Evolutionary conservation across 2,888 invertebrate species (phyloP), one percentile per base, ranked within the genome.

Genomic region (Pristionchus fissidentatus): DNA sequence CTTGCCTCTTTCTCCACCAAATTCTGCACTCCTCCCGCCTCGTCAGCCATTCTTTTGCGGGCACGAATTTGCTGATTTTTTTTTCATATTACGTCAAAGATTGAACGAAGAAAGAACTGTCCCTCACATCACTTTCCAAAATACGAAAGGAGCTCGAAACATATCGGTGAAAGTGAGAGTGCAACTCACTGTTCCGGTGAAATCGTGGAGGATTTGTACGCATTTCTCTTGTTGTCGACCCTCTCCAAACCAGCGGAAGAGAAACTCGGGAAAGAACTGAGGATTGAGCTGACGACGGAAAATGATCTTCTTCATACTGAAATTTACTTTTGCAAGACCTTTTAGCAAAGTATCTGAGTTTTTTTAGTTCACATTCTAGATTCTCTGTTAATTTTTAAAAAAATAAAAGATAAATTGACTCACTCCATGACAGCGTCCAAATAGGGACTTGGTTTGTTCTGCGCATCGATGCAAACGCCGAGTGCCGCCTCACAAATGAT

Each of bases 401-500:
- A 32, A 52, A n/a, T 8, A 77, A n/a, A 15, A 19, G 10, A 26
- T 43, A 15, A 5, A 7, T 49, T 46, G 43, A 75, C 60, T 62
- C 66, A 90, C 90, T 87, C 86, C 81, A 91, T 90, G 0, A 92
- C 92, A 7, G 92, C 90, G 77, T 91, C 91, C 81, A 92, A 83
- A 84, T 92, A 92, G 35, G 90, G 89, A 1, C 89, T 88, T 10
- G 87, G 87, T 35, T 87, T 90, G 32, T 88, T 87, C 83, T 92
- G 92, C 0, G 91, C 92, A 82, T 92, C 88, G 49, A 91, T 90
- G 75, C 88, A 88, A 15, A 88, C 87, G 41, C 92, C 92, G 5
- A 92, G 85, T 0, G 92, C 90, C 0, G 91, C 88, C 84, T 93
- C 93, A 90, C 93, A 93, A 38, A 93, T 94, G 84, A 93, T 93